phyloP scores from a whole-genome alignment of 2,888 invertebrate species.

The Lasioglossum leucozonium region DNA sequence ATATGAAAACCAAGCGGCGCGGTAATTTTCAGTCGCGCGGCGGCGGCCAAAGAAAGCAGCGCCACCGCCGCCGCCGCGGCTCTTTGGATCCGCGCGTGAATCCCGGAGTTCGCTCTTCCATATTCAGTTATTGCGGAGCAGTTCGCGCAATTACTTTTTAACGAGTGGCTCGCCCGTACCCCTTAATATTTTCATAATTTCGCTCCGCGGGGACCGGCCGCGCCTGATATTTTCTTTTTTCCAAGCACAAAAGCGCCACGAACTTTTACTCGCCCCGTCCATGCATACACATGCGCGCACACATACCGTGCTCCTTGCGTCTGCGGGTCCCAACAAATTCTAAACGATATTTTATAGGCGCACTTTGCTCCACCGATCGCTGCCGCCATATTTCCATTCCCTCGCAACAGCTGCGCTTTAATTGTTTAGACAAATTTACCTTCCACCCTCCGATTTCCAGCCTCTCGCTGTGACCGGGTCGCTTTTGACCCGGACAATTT shows the following conservation, averaged over 20 bases:
- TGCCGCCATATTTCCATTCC: background rate
- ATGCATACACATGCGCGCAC: no score
- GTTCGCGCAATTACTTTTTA: conserved; percentile 53
- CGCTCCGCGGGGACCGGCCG: background rate
- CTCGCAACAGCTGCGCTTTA: background rate
- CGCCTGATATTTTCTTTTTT: no score
- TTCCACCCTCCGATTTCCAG: no score
- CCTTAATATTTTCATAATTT: conserved; percentile 43
- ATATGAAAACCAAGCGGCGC: conserved; percentile 36
- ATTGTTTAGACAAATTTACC: background rate
- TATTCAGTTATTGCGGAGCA: conserved; percentile 45
- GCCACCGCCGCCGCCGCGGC: background rate
- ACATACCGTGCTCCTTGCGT: background rate
- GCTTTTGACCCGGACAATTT: background rate
- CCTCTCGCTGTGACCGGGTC: no score
- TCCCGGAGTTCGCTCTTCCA: conserved; percentile 20
- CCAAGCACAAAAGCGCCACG: conserved; percentile 20
- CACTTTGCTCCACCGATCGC: background rate
- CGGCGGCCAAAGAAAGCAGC: conserved; percentile 32
- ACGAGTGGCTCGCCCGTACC: conserved; percentile 32
- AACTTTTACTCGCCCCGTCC: background rate
- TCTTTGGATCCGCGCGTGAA: conserved; percentile 37
- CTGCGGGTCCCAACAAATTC: background rate
- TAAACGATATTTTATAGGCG: conserved; percentile 15
- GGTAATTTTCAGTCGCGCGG: conserved; percentile 32